Base-by-base conservation (phyloP, 2,888 invertebrate genomes). In the Gymnocheta viridis region DNA sequence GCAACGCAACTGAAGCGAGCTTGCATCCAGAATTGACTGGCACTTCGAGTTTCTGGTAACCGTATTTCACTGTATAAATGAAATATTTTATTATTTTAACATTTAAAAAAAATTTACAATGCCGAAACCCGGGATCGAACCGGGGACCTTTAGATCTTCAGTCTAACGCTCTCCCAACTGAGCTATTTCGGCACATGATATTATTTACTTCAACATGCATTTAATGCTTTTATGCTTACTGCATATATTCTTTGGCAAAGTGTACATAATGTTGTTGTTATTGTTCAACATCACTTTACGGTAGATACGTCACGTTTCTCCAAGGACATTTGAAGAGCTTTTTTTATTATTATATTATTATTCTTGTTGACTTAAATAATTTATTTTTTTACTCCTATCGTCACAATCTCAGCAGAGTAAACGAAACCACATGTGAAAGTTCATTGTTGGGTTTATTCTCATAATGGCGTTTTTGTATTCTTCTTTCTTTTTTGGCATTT, bases 91-190 rank as follows among this genome's bases (percentile, higher is more conserved):
- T n/a, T n/a, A n/a, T n/a, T n/a, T n/a, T n/a, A n/a, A n/a, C n/a
- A n/a, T n/a, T n/a, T n/a, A 62, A 79, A 64, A 4, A 27, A 12
- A 32, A 29, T 0, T n/a, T n/a, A n/a, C 14, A 24, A 10, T 81
- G 81, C 81, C 81, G 81, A 79, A 79, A 79, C 81, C 81, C 81
- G 74, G 81, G 81, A 82, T 82, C 17, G 81, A 89, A 90, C 90
- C 89, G 89, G 89, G 89, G 89, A 90, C 89, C 86, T 90, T 89
- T 90, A 90, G 89, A 90, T 90, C 90, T 90, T 89, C 89, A 90
- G 89, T 89, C 89, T 90, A 89, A 90, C 90, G 89, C 90, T 90
- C 90, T 90, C 89, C 90, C 90, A 89, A 89, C 91, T 91, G 91
- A 91, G 91, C 91, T 91, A 91, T 91, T 89, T 91, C 91, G 90